Base-by-base conservation (phyloP, 2,888 invertebrate species). In the Leucoptera coffeella region DNA sequence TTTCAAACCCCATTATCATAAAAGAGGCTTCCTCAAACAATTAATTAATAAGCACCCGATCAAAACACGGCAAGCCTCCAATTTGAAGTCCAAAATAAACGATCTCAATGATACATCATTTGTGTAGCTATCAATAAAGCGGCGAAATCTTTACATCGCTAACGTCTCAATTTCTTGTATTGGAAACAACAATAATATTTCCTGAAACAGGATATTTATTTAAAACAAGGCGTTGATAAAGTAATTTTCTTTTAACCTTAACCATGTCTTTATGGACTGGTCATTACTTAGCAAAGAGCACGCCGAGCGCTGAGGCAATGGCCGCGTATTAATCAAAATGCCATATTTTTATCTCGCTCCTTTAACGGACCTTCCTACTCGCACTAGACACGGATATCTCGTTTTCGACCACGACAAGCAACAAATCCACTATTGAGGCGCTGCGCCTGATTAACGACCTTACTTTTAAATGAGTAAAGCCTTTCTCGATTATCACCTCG, bases 241-340 rank as follows among this genome's bases (percentile, higher is more conserved):
- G 67, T 69, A 69, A 69, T 69, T 67, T 69, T 67, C 65, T 69
- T 69, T 67, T 65, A 67, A 67, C 69, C 67, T 67, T 67, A 65
- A 65, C 64, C 69, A 61, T 67, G 67, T 69, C 67, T 65, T 69
- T 64, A 67, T 67, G 67, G 69, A 65, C 60, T 61, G 69, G 67
- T 60, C 67, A 69, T 67, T 69, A 69, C 67, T 69, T 69, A 69
- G 67, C 60, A 62, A 62, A 62, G 69, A 64, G 65, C 67, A 65
- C 60, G 64, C 64, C 55, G 54, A 60, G 60, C 60, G 59, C 62
- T 72, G 71, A 72, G n/a, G 69, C 60, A 69, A 72, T 72, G 61
- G 56, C 62, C 53, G 41, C 45, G 45, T 56, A 72, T 72, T 71
- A 69, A 72, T 72, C 72, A 72, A 72, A 71, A 69, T 67, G 71